A percentile compares a stretch with the other conserved stretches of the same genome.
Evolutionary conservation across 2,113 vertebrate species (phyloP).

Genomic region (Mohoua ochrocephala): DNA sequence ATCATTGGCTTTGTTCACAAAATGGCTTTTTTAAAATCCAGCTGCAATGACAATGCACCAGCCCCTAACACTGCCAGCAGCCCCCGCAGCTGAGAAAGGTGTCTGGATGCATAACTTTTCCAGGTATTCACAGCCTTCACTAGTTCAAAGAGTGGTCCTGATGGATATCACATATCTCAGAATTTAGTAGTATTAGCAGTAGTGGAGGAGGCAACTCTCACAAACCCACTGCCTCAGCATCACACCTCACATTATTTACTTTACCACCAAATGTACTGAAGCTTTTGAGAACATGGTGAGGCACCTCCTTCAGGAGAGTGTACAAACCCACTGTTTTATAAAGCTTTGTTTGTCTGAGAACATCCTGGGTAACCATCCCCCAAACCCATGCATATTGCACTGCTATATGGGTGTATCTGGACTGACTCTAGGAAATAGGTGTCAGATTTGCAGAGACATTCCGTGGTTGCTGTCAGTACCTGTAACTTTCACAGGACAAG

Average conservation of each 20-base stretch:
- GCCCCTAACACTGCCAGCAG: not conserved
- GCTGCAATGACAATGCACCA: not conserved
- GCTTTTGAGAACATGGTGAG: not conserved
- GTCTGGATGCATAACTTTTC: not conserved
- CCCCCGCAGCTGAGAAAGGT: not conserved
- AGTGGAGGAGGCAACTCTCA: not conserved
- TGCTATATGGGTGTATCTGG: not conserved
- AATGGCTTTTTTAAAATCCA: not conserved
- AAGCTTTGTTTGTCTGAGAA: not conserved
- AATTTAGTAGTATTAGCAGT: not conserved
- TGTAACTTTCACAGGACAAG: not conserved
- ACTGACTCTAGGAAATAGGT: not conserved
- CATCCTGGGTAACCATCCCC: accelerated
- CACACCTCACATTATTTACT: not conserved
- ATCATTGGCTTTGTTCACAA: not conserved
- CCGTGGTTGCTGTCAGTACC: not conserved
- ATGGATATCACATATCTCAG: not conserved
- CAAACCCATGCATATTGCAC: not conserved
- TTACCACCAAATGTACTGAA: not conserved
- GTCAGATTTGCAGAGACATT: not conserved
- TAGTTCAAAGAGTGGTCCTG: not conserved
- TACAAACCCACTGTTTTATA: not conserved
- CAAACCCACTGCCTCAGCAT: not conserved
- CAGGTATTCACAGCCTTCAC: not conserved
- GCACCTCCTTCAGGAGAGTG: not conserved